These are phyloP conservation scores for Xestia ashworthii DNA, from an alignment of 2,888 invertebrate genomes.

Conservation along the genomic window DNA sequence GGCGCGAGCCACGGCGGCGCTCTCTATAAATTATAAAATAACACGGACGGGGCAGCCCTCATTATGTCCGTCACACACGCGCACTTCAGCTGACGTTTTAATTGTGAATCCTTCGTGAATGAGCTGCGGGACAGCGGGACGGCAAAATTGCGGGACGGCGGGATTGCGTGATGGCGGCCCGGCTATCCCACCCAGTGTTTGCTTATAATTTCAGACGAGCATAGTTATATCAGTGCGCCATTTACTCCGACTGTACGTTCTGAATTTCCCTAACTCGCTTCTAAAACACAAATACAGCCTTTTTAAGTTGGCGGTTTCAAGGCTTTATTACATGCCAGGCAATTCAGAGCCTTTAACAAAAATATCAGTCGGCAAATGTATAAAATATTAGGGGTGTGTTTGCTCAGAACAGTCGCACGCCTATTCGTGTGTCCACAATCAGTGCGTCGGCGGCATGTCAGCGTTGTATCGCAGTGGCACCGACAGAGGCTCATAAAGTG, in stretches of 20 bases:
- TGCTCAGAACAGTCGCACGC: constrained; percentile 9
- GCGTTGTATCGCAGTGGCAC: constrained; percentile 27
- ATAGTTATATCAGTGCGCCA: constrained; percentile 16
- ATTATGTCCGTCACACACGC: constrained; percentile 65
- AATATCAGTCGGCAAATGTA: neutral
- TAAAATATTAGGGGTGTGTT: constrained; percentile 16
- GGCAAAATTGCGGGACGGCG: too few relatives aligned
- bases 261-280: constrained; percentile 2
- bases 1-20: constrained; percentile 21
- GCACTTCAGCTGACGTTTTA: constrained; percentile 41
- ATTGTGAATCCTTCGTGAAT: constrained; percentile 56
- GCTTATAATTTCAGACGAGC: constrained; percentile 55
- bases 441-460: constrained; percentile 3
- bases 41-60: constrained; percentile 65
- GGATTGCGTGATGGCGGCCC: neutral
- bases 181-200: constrained; percentile 53
- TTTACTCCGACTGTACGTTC: constrained; percentile 26
- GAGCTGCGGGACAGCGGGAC: constrained; percentile 44
- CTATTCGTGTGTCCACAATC: constrained; percentile 5
- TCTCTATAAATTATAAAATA: constrained; percentile 69
- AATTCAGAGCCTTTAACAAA: neutral
- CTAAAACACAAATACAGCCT: constrained; percentile 14
- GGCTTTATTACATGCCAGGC: neutral
- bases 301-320: constrained; percentile 1
- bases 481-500: constrained; percentile 54